These are phyloP conservation scores for Pseudococcus viburni DNA, from an alignment of 2,888 invertebrate genomes.

Conservation along the genomic window DNA sequence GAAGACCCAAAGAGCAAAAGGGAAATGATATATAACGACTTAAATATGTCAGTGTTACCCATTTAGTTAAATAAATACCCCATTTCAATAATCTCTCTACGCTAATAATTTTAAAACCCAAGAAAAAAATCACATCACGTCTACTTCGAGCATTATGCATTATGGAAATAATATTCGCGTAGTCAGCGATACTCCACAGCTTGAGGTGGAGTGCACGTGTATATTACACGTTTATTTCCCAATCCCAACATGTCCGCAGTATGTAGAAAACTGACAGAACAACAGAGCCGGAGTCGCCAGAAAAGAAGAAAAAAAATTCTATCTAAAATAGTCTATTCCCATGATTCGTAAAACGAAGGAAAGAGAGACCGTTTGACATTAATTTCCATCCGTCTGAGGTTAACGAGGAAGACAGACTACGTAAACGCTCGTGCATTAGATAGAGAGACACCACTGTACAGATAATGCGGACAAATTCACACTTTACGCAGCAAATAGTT, in stretches of 20 bases:
- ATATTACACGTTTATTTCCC: slow-evolving; percentile 18
- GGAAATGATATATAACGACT: not conserved
- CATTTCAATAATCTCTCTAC: not conserved
- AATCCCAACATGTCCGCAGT: not conserved
- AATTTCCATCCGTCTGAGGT: slow-evolving; percentile 49
- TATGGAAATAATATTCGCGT: not conserved
- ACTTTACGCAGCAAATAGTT: slow-evolving; percentile 36
- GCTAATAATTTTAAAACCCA: no score
- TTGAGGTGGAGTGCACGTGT: not conserved
- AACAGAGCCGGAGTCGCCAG: not conserved
- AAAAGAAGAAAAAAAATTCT: not conserved
- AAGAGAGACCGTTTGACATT: slow-evolving; percentile 17
- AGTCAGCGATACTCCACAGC: not conserved
- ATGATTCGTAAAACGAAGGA: slow-evolving; percentile 18
- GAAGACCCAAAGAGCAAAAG: not conserved
- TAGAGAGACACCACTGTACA: slow-evolving; percentile 28
- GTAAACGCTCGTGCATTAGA: slow-evolving; percentile 26
- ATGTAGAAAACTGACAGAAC: not conserved
- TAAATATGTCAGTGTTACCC: not conserved
- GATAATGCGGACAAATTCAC: slow-evolving; percentile 52
- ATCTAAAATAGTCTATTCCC: not conserved
- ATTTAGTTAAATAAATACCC: not conserved
- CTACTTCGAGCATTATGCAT: not conserved
- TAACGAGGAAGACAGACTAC: slow-evolving; percentile 48
- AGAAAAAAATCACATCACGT: not conserved